Conservation (phyloP, 2,113 vertebrate species). For the Sturnus vulgaris region DNA sequence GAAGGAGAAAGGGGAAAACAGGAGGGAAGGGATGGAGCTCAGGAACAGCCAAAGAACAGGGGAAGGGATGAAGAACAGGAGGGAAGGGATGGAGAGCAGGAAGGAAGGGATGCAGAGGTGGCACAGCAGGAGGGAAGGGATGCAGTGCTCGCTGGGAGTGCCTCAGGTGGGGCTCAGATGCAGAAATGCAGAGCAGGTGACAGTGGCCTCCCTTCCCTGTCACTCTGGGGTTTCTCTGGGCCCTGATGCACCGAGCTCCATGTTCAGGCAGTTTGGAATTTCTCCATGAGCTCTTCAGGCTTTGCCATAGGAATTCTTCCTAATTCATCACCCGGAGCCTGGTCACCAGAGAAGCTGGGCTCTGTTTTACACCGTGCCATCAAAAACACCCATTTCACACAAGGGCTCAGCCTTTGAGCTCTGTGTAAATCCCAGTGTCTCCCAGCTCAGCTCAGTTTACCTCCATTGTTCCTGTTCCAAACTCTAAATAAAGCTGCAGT, state of each 20-base stretch:
- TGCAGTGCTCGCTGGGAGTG: background rate
- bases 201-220: background rate
- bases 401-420: background rate
- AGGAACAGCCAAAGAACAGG: no score
- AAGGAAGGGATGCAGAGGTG: background rate
- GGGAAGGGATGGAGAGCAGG: background rate
- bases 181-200: background rate
- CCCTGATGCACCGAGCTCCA: accelerated
- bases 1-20: background rate
- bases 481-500: background rate
- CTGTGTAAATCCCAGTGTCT: accelerated
- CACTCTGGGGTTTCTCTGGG: background rate
- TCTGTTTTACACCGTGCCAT: accelerated
- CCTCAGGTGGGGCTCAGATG: background rate
- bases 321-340: background rate
- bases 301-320: background rate
- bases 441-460: background rate
- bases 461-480: background rate
- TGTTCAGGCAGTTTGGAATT: background rate
- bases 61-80: no score
- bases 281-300: background rate
- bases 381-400: accelerated
- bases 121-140: background rate
- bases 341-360: background rate
- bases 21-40: background rate